Base-by-base conservation (phyloP, 2,888 invertebrate species). In the Gymnoscelis rufifasciata region DNA sequence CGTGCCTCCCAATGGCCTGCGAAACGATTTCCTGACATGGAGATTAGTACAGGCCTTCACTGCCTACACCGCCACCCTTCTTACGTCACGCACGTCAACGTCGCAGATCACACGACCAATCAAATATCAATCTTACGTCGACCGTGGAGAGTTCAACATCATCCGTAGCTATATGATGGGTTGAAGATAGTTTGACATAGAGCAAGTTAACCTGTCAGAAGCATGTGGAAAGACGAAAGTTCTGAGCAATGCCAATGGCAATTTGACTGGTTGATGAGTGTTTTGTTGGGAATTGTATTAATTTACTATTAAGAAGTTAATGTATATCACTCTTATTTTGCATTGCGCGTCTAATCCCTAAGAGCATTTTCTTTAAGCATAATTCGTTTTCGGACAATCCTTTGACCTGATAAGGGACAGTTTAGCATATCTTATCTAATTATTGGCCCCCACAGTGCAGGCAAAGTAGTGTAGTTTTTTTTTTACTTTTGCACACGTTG, bases 11-110 rank as follows among this genome's bases (percentile, higher is more conserved):
- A 83, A 87, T 88, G 88, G 83, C 72, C 87, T 87, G 86, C 86
- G 79, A 84, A 88, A 87, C 88, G 84, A 87, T 87, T 87, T 83
- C 84, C 86, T 88, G 88, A 88, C 88, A 86, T 81, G 88, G 88
- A 83, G 88, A 87, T 88, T 88, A 88, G 88, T 83, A 88, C 88
- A 84, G 87, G 83, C 82, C 83, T 83, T 86, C 88, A 84, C 88
- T 78, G 83, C 82, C 83, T 83, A 84, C 88, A 84, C 88, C 79
- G 74, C 77, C 74, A 80, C 88, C 88, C 88, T 81, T 77, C 84
- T 87, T 88, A 87, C 86, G 74, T 87, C 88, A 88, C 88, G 88
- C 87, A 88, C 87, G 63, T 53, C 68, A 73, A 69, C 68, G 77
- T 73, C 71, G 73, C 71, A 80, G 73, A 73, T 77, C 71, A 68